phyloP scores from a whole-genome alignment of 2,888 invertebrate species.

The Pterostichus niger region DNA sequence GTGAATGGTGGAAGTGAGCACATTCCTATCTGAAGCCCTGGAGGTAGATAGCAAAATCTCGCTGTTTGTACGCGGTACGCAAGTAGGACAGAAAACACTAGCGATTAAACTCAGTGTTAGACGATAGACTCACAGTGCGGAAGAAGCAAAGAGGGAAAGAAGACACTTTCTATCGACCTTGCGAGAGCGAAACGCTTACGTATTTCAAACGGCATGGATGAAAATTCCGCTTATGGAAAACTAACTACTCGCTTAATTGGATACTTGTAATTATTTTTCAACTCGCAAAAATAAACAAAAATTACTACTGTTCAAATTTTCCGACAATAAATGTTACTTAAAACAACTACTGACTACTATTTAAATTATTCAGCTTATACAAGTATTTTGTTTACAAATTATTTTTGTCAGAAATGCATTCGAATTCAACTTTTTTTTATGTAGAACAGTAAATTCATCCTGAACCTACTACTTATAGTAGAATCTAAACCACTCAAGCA shows the following conservation, averaged over 20 bases:
- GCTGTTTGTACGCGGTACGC: constrained; percentile 38
- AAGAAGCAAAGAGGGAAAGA: constrained; percentile 59
- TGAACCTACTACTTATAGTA: too few species aligned
- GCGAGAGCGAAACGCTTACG: constrained; percentile 43
- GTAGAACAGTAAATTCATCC: too few species aligned
- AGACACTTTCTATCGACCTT: constrained; percentile 64
- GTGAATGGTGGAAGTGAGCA: constrained; percentile 42
- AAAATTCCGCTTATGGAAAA: constrained; percentile 17
- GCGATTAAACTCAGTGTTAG: constrained; percentile 35
- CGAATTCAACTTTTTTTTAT: too few species aligned
- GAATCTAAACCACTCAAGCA: too few species aligned
- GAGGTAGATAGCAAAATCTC: constrained; percentile 57
- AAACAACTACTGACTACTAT: too few species aligned
- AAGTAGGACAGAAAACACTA: constrained; percentile 54
- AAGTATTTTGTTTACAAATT: too few species aligned
- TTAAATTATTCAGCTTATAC: too few species aligned
- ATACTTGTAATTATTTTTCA: constrained; percentile 25
- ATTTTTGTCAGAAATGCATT: too few species aligned
- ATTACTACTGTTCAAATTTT: not conserved
- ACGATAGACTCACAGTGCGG: constrained; percentile 29
- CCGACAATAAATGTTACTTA: not conserved
- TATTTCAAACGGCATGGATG: constrained; percentile 31
- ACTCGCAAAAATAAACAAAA: not conserved
- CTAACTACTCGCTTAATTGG: constrained; percentile 23
- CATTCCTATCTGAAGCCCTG: constrained; percentile 56